phyloP scores from a whole-genome alignment of 2,113 vertebrate species.

The Peromyscus polionotus region DNA sequence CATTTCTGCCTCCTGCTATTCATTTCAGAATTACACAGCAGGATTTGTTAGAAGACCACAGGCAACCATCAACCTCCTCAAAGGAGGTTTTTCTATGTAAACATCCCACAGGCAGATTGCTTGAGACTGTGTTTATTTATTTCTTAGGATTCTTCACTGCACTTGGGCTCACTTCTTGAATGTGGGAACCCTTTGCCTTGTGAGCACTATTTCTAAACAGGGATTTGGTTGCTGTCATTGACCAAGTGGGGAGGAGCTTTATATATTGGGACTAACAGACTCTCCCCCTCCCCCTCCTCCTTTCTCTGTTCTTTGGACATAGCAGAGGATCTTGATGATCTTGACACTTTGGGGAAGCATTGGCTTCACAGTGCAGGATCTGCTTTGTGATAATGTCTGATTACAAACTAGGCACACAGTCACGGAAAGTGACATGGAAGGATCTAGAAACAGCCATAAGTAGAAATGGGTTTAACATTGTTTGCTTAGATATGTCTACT shows the following conservation, averaged over 20 bases:
- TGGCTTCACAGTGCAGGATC: neutral
- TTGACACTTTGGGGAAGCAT: neutral
- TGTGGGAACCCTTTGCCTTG: neutral
- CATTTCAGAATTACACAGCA: neutral
- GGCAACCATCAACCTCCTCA: conserved; percentile 35
- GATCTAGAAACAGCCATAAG: neutral
- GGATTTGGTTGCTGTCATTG: neutral
- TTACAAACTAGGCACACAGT: neutral
- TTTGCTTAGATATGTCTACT: neutral
- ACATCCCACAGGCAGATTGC: neutral
- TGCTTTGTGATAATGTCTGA: neutral
- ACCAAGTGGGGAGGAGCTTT: neutral
- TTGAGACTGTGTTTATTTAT: neutral
- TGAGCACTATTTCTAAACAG: neutral
- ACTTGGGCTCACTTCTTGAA: conserved; percentile 17
- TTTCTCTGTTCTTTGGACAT: neutral
- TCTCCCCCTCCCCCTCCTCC: too few relatives aligned
- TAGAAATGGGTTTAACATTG: neutral
- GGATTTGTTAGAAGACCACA: conserved; percentile 35
- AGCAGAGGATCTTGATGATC: neutral
- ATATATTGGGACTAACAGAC: neutral
- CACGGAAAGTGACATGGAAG: neutral
- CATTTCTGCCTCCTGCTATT: conserved; percentile 22
- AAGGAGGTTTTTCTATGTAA: conserved; percentile 27
- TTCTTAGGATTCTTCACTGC: conserved; percentile 10